Base-by-base conservation (phyloP, 2,113 vertebrate species). In the Scomber japonicus region DNA sequence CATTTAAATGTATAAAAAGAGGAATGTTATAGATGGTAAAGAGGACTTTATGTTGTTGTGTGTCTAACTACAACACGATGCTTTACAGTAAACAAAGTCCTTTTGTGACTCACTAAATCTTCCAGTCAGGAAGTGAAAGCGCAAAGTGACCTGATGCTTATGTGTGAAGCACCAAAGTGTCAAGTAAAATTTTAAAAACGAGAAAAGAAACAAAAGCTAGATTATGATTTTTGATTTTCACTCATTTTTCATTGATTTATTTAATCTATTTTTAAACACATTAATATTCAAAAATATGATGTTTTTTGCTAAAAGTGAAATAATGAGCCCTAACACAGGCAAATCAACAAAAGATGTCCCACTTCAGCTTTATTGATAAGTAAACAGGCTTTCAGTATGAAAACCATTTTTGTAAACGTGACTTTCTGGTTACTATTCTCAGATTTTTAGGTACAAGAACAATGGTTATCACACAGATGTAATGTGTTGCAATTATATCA, bases 401-500 rank as follows among this genome's bases (percentile, higher is more conserved):
- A 35, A 35, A 1, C 0, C 11, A 3, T 60, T 40, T 27, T 60
- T 59, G 16, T 24, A 65, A 9, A 61, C 0, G 27, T 40, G 27
- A 55, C 10, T 0, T 9, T 17, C n/a, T 56, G 54, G 54, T 15
- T 59, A 14, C 7, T 27, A 59, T 30, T 9, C 8, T 40, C 35
- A 40, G 31, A n/a, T 30, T 56, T 21, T 44, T 44, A 53, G 12
- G 13, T 10, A 7, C 24, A 14, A 44, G 11, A 54, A 11, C 10
- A 24, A 3, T 57, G 5, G n/a, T 82, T 46, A 35, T 3, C 40
- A 46, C n/a, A 16, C 40, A 5, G 8, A 31, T 9, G 5, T 61
- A 48, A 2, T 21, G n/a, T 50, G 50, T 79, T 3, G 17, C 60
- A 84, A 21, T 62, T 30, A 40, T 54, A 63, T 71, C 44, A 40